Conservation (phyloP, 2,797 vertebrate genomes). For the Sebastes cheni region DNA sequence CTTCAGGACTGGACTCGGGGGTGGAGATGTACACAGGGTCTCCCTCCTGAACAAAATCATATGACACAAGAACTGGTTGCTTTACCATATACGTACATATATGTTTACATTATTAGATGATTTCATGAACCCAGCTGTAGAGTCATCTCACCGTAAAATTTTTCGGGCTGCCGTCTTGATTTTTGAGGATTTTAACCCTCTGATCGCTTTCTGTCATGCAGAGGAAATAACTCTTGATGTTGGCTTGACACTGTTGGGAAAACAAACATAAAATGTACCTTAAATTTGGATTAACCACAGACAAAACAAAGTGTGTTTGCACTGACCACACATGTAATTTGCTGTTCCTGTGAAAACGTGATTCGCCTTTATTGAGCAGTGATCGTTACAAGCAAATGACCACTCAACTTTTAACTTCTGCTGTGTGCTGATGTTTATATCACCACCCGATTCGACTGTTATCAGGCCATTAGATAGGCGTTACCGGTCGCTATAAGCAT, state of each 20-base stretch:
- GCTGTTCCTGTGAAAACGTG: neutral
- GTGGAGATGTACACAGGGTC: conserved; percentile 81
- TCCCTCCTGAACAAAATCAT: conserved; percentile 71
- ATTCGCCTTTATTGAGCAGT: neutral
- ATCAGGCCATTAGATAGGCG: too few relatives aligned
- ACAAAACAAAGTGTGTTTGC: neutral
- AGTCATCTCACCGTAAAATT: conserved; percentile 77
- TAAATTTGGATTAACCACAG: neutral
- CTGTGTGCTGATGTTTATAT: neutral
- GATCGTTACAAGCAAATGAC: neutral
- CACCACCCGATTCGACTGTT: neutral
- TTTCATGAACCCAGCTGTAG: neutral
- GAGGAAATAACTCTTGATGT: conserved; percentile 84
- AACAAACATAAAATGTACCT: neutral
- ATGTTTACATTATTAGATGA: too few relatives aligned
- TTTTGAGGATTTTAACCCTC: conserved; percentile 82
- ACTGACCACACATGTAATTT: neutral
- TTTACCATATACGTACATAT: neutral
- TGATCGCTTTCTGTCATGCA: conserved; percentile 86
- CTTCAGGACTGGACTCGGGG: conserved; percentile 68
- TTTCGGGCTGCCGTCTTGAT: conserved; percentile 72
- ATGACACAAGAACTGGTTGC: neutral
- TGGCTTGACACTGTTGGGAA: conserved; percentile 79
- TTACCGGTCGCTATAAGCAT: too few relatives aligned
- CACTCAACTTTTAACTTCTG: neutral